Conservation (phyloP, 2,113 vertebrate species). For the Hippocampus mohnikei region DNA sequence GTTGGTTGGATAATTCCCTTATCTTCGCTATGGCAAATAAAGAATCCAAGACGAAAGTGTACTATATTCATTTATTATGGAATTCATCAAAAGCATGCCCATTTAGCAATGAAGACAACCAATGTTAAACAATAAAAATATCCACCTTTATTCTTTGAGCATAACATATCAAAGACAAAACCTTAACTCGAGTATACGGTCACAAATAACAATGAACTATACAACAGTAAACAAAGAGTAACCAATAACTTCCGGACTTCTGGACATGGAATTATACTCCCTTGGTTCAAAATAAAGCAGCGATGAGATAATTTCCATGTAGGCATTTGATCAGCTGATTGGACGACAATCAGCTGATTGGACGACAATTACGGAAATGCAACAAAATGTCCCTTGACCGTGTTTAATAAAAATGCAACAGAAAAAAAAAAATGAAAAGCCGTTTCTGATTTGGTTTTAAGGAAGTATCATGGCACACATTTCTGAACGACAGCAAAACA, state of each 20-base stretch:
- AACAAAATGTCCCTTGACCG: slow-evolving; percentile 14
- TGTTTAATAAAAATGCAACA: not conserved
- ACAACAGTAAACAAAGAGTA: slow-evolving; percentile 74
- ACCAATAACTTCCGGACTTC: slow-evolving; percentile 28
- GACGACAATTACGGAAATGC: slow-evolving; percentile 13
- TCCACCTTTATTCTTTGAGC: slow-evolving; percentile 91
- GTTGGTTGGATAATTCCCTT: too few relatives aligned
- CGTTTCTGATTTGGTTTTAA: slow-evolving; percentile 3
- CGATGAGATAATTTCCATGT: slow-evolving; percentile 11
- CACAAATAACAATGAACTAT: slow-evolving; percentile 85
- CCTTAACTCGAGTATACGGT: slow-evolving; percentile 74
- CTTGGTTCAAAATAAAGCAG: slow-evolving; percentile 4
- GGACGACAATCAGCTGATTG: slow-evolving; percentile 10
- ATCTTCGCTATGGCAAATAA: too few relatives aligned
- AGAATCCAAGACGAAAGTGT: not conserved
- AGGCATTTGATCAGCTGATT: slow-evolving; percentile 1
- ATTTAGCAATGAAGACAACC: slow-evolving; percentile 21
- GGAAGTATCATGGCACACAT: slow-evolving; percentile 21
- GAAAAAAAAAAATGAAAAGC: not conserved
- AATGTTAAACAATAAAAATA: slow-evolving; percentile 73
- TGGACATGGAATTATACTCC: slow-evolving; percentile 21
- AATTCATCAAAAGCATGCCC: too few relatives aligned
- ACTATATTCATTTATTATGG: not conserved
- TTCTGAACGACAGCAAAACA: not conserved
- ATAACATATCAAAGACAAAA: slow-evolving; percentile 85